A percentile compares a stretch with the other conserved stretches of the same genome.
Evolutionary conservation across 2,113 vertebrate genomes (phyloP).

Genomic region (Podarcis muralis): DNA sequence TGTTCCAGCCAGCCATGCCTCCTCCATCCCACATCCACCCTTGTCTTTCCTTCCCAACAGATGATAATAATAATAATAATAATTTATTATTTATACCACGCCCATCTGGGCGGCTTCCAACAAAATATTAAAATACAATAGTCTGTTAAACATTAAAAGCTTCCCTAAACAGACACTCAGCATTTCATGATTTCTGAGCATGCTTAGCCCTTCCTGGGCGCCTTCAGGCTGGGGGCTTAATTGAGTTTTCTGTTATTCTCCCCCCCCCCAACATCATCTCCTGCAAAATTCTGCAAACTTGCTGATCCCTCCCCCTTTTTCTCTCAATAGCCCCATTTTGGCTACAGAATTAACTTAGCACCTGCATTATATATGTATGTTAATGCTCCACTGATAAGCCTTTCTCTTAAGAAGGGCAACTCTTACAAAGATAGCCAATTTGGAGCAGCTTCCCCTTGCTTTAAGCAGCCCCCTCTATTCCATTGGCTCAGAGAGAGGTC

Average conservation of each 20-base stretch:
- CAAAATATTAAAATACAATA: too few relatives aligned
- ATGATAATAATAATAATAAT: too few relatives aligned
- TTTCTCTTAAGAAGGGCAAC: slow-evolving; percentile 3
- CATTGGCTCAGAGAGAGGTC: too few relatives aligned
- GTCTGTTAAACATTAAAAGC: too few relatives aligned
- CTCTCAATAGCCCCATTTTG: neutral
- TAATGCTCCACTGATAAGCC: neutral
- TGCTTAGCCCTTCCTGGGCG: neutral
- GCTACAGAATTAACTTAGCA: neutral
- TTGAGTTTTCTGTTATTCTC: neutral
- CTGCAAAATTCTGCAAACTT: neutral
- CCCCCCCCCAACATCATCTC: neutral
- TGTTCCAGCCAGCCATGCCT: neutral
- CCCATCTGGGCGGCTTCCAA: too few relatives aligned
- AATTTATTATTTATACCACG: too few relatives aligned
- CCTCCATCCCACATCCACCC: neutral
- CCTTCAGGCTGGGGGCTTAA: neutral
- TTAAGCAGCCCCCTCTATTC: neutral
- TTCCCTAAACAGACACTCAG: neutral
- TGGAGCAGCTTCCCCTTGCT: neutral
- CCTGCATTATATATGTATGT: too few relatives aligned
- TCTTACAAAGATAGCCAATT: neutral
- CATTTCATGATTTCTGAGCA: neutral
- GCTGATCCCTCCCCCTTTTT: neutral
- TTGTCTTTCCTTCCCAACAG: neutral